Percentiles rank a stretch among this genome's conserved stretches.
These are phyloP conservation scores for Lottia gigantea DNA, from an alignment of 2,888 invertebrate species.

Conservation along the genomic window DNA sequence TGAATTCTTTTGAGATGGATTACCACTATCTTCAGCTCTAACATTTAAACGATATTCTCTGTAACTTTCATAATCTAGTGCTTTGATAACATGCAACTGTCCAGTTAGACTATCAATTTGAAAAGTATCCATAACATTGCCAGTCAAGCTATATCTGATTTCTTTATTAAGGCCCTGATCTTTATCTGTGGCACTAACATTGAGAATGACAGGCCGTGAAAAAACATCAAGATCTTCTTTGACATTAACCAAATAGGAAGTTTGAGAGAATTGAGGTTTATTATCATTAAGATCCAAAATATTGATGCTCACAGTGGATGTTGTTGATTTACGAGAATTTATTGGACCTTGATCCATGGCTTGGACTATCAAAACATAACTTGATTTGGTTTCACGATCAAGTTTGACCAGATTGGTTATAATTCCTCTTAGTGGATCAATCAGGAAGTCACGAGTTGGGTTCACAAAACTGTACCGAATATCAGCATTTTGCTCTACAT, in stretches of 20 bases:
- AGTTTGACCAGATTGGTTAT: slow-evolving; percentile 83
- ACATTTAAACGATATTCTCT: slow-evolving; percentile 83
- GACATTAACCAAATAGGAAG: slow-evolving; percentile 82
- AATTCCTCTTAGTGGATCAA: slow-evolving; percentile 84
- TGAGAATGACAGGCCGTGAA: slow-evolving; percentile 84
- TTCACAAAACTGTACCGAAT: slow-evolving; percentile 73
- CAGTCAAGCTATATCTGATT: slow-evolving; percentile 92
- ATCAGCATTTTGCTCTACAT: slow-evolving; percentile 89
- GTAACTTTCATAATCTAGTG: slow-evolving; percentile 86
- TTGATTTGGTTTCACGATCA: slow-evolving; percentile 88
- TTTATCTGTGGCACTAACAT: slow-evolving; percentile 87
- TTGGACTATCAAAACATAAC: slow-evolving; percentile 85
- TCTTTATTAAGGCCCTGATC: slow-evolving; percentile 93
- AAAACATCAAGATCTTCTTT: slow-evolving; percentile 90
- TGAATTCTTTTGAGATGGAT: slow-evolving; percentile 92
- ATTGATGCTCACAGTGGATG: slow-evolving; percentile 91
- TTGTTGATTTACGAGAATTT: slow-evolving; percentile 80
- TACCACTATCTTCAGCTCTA: slow-evolving; percentile 90
- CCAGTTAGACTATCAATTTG: slow-evolving; percentile 94
- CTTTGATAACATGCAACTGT: slow-evolving; percentile 83
- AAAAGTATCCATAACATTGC: slow-evolving; percentile 93
- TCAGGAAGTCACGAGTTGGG: slow-evolving; percentile 83
- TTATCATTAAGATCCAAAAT: slow-evolving; percentile 97
- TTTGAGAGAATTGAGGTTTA: slow-evolving; percentile 87
- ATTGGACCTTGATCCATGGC: slow-evolving; percentile 79